Conservation (phyloP, 2,888 invertebrate genomes). For the Merodon equestris region DNA sequence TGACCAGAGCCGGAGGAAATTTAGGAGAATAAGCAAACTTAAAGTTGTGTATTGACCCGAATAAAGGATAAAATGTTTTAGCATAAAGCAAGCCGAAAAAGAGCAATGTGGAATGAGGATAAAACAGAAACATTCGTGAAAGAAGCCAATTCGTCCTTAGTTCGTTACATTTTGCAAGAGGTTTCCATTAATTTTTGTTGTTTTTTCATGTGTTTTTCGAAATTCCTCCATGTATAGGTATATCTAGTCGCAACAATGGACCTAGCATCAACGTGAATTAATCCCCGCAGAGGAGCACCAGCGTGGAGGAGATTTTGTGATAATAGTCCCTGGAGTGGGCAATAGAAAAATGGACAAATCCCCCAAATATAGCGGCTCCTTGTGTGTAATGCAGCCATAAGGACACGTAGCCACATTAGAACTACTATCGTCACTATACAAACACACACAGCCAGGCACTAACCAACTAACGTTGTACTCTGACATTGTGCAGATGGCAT, state of each 20-base stretch:
- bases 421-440: conserved; percentile 41
- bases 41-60: conserved; percentile 61
- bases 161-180: conserved; percentile 8
- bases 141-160: conserved; percentile 46
- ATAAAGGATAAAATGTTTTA: conserved; percentile 63
- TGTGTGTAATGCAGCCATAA: conserved; percentile 49
- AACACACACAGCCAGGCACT: conserved; percentile 21
- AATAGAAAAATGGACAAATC: conserved; percentile 30
- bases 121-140: conserved; percentile 48
- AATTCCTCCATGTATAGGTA: conserved; percentile 4
- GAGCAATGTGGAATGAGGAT: conserved; percentile 2
- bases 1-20: conserved; percentile 3
- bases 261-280: conserved; percentile 54
- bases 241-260: conserved; percentile 11
- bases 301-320: conserved; percentile 2
- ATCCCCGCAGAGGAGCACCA: conserved; percentile 25
- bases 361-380: conserved; percentile 25
- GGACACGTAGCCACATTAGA: conserved; percentile 27
- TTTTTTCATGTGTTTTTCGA: conserved; percentile 6
- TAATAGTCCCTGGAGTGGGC: conserved; percentile 32
- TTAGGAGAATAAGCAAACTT: conserved; percentile 16
- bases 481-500: not conserved
- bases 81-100: conserved; percentile 57
- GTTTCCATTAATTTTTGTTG: not conserved
- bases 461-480: conserved; percentile 1